Percentiles rank a stretch among this genome's conserved stretches.
phyloP scores from a whole-genome alignment of 2,888 invertebrate species.

The Invenusta paracnida region DNA sequence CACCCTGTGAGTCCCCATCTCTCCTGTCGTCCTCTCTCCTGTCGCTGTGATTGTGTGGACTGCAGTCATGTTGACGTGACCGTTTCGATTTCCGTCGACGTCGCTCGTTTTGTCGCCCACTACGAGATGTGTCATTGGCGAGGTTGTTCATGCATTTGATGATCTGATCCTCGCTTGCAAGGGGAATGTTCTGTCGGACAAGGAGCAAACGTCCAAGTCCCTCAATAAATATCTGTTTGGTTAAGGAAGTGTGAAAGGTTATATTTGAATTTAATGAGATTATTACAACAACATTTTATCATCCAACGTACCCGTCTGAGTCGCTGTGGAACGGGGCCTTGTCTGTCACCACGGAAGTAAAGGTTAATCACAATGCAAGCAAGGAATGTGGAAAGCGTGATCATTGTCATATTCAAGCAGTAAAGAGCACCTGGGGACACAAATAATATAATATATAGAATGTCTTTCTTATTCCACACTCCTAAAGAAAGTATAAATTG shows the following conservation, averaged over 20 bases:
- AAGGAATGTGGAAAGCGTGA: slow-evolving; percentile 45
- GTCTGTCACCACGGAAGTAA: slow-evolving; percentile 43
- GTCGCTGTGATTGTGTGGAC: background rate
- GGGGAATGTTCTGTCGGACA: slow-evolving; percentile 42
- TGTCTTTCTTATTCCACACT: too few species aligned
- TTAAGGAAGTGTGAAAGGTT: too few species aligned
- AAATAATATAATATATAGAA: too few species aligned
- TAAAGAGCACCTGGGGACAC: slow-evolving; percentile 42
- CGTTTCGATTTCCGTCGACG: too few species aligned
- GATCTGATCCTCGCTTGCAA: slow-evolving; percentile 20
- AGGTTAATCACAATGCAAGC: slow-evolving; percentile 44
- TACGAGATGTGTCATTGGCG: background rate
- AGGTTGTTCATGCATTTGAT: background rate
- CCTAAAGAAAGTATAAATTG: too few species aligned
- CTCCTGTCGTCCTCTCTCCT: background rate
- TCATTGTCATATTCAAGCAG: slow-evolving; percentile 45
- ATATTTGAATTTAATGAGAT: too few species aligned
- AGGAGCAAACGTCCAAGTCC: slow-evolving; percentile 38
- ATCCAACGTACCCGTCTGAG: slow-evolving; percentile 38
- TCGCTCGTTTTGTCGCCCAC: background rate
- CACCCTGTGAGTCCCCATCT: background rate
- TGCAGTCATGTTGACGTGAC: too few species aligned
- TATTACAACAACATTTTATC: too few species aligned
- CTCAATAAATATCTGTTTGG: slow-evolving; percentile 38
- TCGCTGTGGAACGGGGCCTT: slow-evolving; percentile 20